These are phyloP conservation scores for Brienomyrus longianalis DNA, from an alignment of 2,113 vertebrate species.

Conservation along the genomic window DNA sequence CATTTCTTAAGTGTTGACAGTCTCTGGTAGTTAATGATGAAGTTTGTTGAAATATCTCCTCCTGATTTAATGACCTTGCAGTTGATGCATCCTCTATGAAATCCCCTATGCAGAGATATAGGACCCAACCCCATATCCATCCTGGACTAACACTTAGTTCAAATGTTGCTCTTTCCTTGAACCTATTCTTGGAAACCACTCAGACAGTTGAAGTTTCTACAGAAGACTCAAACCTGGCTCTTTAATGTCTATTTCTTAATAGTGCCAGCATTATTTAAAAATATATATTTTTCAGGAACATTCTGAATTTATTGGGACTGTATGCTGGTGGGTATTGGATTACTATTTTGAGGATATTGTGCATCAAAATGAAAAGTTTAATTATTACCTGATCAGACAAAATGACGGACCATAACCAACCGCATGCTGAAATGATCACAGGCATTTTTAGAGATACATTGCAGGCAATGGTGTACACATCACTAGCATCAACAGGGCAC, in stretches of 20 bases:
- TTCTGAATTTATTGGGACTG: not conserved
- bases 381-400: too few species aligned
- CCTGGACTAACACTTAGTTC: not conserved
- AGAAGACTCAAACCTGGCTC: not conserved
- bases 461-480: not conserved
- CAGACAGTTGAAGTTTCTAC: not conserved
- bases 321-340: not conserved
- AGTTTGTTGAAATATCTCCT: not conserved
- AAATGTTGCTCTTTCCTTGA: not conserved
- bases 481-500: not conserved
- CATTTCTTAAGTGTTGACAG: not conserved
- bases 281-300: not conserved
- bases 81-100: not conserved
- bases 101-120: not conserved
- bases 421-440: not conserved
- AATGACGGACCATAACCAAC: not conserved
- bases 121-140: not conserved
- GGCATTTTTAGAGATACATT: not conserved
- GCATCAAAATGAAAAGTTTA: not conserved
- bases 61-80: not conserved
- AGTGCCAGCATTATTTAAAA: not conserved
- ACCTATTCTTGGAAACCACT: not conserved
- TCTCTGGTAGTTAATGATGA: slow-evolving; percentile 1
- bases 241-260: not conserved
- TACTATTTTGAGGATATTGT: not conserved